Base-by-base conservation (phyloP, 2,797 vertebrate genomes). In the Rhinophrynus dorsalis region DNA sequence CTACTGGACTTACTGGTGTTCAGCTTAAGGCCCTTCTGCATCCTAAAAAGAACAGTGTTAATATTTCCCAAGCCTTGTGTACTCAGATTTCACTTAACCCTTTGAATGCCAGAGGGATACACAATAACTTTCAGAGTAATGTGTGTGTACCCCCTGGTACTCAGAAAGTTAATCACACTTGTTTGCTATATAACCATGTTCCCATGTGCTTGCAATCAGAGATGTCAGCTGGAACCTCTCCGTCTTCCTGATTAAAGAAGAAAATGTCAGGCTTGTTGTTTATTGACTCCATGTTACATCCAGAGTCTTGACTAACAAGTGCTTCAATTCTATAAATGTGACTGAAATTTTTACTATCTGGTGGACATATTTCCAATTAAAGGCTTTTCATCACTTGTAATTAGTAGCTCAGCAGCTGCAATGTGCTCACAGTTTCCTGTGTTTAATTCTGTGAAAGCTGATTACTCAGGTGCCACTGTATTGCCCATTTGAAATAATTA, bases 221-320 rank as follows among this genome's bases (percentile, higher is more conserved):
- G 21, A 62, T 62, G 58, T 70, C 65, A 58, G 30, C 52, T 58
- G 54, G 52, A 58, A 67, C 57, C 57, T 67, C 21, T 51, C 56
- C 60, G 42, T 68, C 60, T 68, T 60, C 35, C 18, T 68, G 67
- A 68, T 68, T 68, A 68, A 68, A 68, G 44, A 51, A 59, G 37
- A 62, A 54, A 54, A 61, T 62, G 30, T 3, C 32, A 29, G 40
- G 58, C 26, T 9, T 29, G 23, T 48, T 71, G 59, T 71, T 71
- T 71, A 63, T 71, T 71, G 56, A 48, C 51, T 44, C 29, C 48
- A 35, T 26, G 30, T 48, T 26, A 50, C 44, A 52, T 56, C 24
- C 38, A 62, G 58, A 63, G 24, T 68, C 48, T 30, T 58, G 30
- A 60, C 21, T 29, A 62, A 51, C 18, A 13, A 21, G 15, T 15